A percentile compares a stretch with the other conserved stretches of the same genome.
Conservation (phyloP, 2,113 vertebrate genomes). For the Verasper variegatus region DNA sequence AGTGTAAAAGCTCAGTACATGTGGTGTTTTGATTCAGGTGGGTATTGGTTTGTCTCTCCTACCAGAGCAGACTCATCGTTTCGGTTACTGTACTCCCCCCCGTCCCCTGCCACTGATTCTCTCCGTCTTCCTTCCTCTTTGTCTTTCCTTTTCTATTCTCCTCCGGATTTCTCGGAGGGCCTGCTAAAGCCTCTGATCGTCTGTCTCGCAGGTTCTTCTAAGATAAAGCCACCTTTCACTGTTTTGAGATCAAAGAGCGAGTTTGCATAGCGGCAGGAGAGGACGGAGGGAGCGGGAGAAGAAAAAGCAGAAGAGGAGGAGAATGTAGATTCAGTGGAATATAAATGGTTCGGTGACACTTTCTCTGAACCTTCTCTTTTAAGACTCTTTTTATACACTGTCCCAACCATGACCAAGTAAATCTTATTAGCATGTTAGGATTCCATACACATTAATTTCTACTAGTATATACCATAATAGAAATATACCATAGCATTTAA, state of each 20-base stretch:
- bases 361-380: conserved; percentile 62
- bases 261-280: conserved; percentile 67
- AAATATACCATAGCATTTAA: conserved; percentile 28
- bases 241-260: conserved; percentile 70
- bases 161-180: conserved; percentile 44
- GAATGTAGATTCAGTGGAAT: conserved; percentile 59
- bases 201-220: conserved; percentile 63
- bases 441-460: conserved; percentile 40
- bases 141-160: conserved; percentile 19
- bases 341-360: conserved; percentile 53
- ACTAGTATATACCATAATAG: conserved; percentile 7
- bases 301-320: conserved; percentile 32
- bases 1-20: neutral
- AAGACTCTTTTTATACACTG: conserved; percentile 51
- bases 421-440: conserved; percentile 44
- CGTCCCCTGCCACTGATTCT: neutral
- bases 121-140: neutral
- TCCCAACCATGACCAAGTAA: conserved; percentile 56
- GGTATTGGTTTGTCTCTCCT: neutral
- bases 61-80: neutral
- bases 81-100: neutral
- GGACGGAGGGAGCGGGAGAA: conserved; percentile 25
- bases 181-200: conserved; percentile 55
- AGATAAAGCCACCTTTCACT: conserved; percentile 71
- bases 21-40: neutral